These are phyloP conservation scores for Lepidocyrtoides sp. DNA, from an alignment of 2,888 invertebrate genomes.

Conservation along the genomic window DNA sequence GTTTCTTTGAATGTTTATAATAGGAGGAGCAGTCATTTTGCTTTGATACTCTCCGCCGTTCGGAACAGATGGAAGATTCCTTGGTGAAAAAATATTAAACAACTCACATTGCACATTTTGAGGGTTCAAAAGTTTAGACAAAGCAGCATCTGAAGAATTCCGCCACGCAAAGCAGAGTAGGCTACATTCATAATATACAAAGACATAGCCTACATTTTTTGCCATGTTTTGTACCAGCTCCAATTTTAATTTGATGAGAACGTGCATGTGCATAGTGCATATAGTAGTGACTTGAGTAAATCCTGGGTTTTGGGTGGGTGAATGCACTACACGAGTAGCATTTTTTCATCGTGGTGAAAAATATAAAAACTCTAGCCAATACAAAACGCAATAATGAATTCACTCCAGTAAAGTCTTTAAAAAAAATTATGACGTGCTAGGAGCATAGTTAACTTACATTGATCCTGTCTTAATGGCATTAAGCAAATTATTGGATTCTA, in stretches of 20 bases:
- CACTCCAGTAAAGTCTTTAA: too few relatives aligned
- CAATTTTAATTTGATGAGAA: not conserved
- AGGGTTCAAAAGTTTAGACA: conserved; percentile 77
- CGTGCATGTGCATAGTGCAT: too few relatives aligned
- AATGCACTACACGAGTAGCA: too few relatives aligned
- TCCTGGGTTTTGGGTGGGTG: too few relatives aligned
- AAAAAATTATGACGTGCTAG: too few relatives aligned
- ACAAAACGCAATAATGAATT: too few relatives aligned
- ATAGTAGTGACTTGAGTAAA: too few relatives aligned
- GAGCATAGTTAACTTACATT: too few relatives aligned
- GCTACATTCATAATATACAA: not conserved
- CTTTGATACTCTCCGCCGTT: conserved; percentile 71
- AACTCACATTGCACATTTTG: conserved; percentile 76
- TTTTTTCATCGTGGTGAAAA: too few relatives aligned
- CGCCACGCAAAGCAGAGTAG: conserved; percentile 25
- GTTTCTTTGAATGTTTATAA: conserved; percentile 52
- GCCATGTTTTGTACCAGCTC: not conserved
- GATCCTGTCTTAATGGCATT: too few relatives aligned
- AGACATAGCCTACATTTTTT: not conserved
- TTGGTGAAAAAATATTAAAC: conserved; percentile 74
- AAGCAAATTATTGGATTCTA: too few relatives aligned
- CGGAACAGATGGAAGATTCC: conserved; percentile 73
- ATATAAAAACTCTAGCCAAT: too few relatives aligned
- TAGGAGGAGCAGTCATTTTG: conserved; percentile 45
- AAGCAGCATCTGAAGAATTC: conserved; percentile 64